Conservation (phyloP, 2,113 vertebrate species). For the Engraulis encrasicolus region DNA sequence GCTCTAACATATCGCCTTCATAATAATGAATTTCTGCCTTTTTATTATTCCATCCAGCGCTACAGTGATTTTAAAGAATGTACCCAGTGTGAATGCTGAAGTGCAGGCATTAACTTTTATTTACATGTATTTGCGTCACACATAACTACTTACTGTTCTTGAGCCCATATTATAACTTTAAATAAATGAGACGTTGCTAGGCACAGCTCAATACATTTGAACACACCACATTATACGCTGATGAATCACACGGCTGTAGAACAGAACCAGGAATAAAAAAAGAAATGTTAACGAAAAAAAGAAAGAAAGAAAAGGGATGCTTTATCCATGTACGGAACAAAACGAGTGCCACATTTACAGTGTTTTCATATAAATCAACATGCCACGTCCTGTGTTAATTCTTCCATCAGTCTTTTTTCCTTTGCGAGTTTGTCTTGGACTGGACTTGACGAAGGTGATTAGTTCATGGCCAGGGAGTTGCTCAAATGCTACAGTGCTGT, state of each 20-base stretch:
- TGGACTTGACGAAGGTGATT: slow-evolving; percentile 19
- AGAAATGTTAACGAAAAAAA: no score
- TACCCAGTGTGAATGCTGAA: neutral
- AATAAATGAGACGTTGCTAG: neutral
- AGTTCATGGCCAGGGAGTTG: slow-evolving; percentile 21
- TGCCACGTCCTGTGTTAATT: neutral
- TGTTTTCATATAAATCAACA: slow-evolving; percentile 10
- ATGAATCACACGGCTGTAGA: neutral
- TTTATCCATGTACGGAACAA: neutral
- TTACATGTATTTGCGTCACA: neutral
- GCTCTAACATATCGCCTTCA: neutral
- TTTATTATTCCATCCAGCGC: neutral
- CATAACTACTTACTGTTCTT: neutral
- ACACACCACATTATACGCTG: neutral
- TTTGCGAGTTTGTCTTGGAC: slow-evolving; percentile 40
- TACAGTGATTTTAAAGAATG: neutral
- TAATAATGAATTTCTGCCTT: neutral
- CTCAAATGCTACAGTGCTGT: neutral
- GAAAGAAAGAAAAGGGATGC: no score
- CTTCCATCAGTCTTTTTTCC: neutral
- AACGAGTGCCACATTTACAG: neutral
- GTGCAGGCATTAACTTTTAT: neutral
- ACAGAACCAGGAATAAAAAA: no score
- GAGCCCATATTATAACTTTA: neutral
- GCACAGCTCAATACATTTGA: neutral